Evolutionary conservation across 2,797 vertebrate genomes (phyloP).

Genomic region (Aratinga solstitialis): DNA sequence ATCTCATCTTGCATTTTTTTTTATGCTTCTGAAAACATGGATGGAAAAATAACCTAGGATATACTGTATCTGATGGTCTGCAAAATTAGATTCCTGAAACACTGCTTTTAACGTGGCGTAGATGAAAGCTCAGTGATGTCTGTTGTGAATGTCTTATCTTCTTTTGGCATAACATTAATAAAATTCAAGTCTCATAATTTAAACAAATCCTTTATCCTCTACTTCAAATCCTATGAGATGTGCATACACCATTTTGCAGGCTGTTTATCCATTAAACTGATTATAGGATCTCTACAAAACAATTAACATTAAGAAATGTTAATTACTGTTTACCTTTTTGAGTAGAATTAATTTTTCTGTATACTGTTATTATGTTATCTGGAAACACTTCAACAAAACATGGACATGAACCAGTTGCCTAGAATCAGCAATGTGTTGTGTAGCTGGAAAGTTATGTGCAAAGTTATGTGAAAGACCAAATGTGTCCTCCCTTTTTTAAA

Average conservation of each 20-base stretch:
- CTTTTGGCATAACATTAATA: neutral
- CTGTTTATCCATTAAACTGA: conserved; percentile 18
- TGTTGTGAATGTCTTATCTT: neutral
- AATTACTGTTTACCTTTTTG: conserved; percentile 2
- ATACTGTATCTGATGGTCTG: neutral
- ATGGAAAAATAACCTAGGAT: neutral
- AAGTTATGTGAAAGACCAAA: neutral
- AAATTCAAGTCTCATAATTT: conserved; percentile 1
- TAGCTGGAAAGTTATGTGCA: neutral
- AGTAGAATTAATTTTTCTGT: neutral
- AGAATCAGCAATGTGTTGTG: neutral
- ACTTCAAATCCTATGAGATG: neutral
- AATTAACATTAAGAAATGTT: conserved; percentile 7
- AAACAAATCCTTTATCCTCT: neutral
- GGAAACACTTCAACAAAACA: neutral
- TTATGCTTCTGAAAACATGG: conserved; percentile 19
- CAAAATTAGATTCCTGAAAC: conserved; percentile 20
- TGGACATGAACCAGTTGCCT: neutral
- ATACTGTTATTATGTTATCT: neutral
- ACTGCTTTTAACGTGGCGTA: neutral
- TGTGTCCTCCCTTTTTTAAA: neutral
- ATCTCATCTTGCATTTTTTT: neutral
- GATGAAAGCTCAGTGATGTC: neutral
- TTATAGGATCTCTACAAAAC: neutral
- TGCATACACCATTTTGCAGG: neutral